A percentile compares a stretch with the other conserved stretches of the same genome.
Conservation (phyloP, 2,888 invertebrate genomes). For the Tyria jacobaeae region DNA sequence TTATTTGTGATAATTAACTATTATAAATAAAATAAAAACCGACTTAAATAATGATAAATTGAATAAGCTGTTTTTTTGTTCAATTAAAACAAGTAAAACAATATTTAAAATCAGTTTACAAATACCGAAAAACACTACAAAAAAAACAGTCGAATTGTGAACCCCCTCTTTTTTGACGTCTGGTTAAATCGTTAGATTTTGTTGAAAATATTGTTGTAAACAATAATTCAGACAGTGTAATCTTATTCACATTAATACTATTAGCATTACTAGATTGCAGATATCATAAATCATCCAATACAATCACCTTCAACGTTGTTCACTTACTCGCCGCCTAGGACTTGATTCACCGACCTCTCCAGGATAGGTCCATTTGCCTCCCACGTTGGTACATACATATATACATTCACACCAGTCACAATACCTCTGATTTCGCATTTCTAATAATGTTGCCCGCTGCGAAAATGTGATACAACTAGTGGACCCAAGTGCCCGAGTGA, state of each 20-base stretch:
- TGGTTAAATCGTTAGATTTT: too few relatives aligned
- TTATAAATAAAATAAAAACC: too few relatives aligned
- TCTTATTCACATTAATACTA: conserved; percentile 56
- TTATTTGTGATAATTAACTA: too few relatives aligned
- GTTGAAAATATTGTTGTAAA: too few relatives aligned
- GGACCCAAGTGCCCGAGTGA: conserved; percentile 24
- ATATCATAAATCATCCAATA: conserved; percentile 63
- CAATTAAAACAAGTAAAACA: background rate
- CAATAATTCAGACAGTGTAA: conserved; percentile 27
- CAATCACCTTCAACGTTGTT: conserved; percentile 44
- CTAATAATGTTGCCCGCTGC: conserved; percentile 26
- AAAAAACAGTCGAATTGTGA: too few relatives aligned
- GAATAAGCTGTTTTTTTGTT: too few relatives aligned
- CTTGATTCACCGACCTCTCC: conserved; percentile 57
- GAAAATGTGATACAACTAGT: conserved; percentile 41
- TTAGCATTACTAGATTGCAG: conserved; percentile 58
- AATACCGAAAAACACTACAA: too few relatives aligned
- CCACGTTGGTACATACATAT: conserved; percentile 52
- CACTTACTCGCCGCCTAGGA: conserved; percentile 58
- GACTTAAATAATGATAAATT: too few relatives aligned
- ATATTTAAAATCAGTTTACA: too few relatives aligned
- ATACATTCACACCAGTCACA: conserved; percentile 37
- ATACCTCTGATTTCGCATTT: conserved; percentile 23
- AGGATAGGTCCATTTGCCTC: conserved; percentile 58
- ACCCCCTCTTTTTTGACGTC: too few relatives aligned